Conservation (phyloP, 2,797 vertebrate species). For the Chromis chromis region DNA sequence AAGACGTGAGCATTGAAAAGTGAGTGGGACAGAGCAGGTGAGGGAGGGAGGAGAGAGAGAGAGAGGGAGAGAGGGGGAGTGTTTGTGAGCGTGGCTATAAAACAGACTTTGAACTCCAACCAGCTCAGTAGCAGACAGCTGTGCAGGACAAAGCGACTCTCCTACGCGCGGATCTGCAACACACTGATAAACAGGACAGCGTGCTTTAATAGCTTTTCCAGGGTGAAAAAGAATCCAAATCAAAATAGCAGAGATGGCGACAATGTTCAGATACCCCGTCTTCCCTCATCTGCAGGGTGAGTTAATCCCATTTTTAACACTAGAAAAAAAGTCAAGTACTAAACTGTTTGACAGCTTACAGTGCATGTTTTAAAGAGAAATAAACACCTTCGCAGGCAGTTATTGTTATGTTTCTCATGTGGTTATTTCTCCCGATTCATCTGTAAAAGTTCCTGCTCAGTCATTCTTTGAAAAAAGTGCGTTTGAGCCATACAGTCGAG, state of each 20-base stretch:
- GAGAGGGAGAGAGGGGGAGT: not conserved
- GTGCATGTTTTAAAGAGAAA: not conserved
- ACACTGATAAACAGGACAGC: slow-evolving; percentile 33
- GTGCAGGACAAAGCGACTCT: slow-evolving; percentile 53
- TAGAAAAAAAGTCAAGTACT: not conserved
- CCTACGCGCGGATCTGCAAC: slow-evolving; percentile 27
- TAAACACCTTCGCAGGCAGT: too few species aligned
- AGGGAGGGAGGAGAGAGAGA: slow-evolving; percentile 30
- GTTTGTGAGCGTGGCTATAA: slow-evolving; percentile 56
- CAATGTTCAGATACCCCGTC: slow-evolving; percentile 81
- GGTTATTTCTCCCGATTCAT: not conserved
- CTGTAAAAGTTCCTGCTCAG: not conserved
- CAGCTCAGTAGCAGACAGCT: slow-evolving; percentile 70
- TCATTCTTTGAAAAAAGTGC: not conserved
- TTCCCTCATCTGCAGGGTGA: slow-evolving; percentile 86
- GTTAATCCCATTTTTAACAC: slow-evolving; percentile 39
- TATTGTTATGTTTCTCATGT: not conserved
- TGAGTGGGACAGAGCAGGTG: slow-evolving; percentile 26
- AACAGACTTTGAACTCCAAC: slow-evolving; percentile 61
- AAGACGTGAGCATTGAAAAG: slow-evolving; percentile 20
- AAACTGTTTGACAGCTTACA: not conserved
- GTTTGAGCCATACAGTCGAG: slow-evolving; percentile 1
- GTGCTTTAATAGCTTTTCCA: slow-evolving; percentile 22
- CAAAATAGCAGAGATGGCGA: slow-evolving; percentile 74
- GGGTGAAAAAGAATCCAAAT: slow-evolving; percentile 8